These are phyloP conservation scores for Leptinotarsa rubiginosa DNA, from an alignment of 2,888 invertebrate species.

Conservation along the genomic window DNA sequence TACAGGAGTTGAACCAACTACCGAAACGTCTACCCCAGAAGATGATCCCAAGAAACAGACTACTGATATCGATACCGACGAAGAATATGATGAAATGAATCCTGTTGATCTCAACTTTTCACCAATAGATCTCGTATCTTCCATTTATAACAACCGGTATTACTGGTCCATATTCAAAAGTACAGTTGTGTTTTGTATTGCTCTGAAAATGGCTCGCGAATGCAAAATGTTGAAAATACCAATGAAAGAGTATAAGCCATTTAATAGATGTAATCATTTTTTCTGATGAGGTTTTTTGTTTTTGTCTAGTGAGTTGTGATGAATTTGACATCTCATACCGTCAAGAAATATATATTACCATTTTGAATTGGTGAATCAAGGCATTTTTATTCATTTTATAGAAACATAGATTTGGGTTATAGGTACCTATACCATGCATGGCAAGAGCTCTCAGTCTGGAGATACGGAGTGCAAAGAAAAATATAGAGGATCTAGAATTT, in stretches of 20 bases:
- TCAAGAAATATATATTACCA: not conserved
- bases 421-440: no score
- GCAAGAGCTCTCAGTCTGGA: no score
- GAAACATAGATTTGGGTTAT: no score
- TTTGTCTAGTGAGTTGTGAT: no score
- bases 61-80: not conserved
- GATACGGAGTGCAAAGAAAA: no score
- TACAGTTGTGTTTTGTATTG: constrained; percentile 48
- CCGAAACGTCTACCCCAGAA: constrained; percentile 17
- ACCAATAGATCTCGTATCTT: constrained; percentile 27
- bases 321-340: not conserved
- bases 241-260: constrained; percentile 52
- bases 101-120: constrained; percentile 24
- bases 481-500: no score
- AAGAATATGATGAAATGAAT: constrained; percentile 9
- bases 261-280: constrained; percentile 38
- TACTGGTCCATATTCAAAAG: constrained; percentile 49
- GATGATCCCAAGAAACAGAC: constrained; percentile 9
- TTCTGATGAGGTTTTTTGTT: not conserved
- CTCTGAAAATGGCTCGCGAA: constrained; percentile 52
- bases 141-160: constrained; percentile 43
- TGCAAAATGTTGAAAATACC: constrained; percentile 51
- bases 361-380: not conserved
- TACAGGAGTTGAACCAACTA: constrained; percentile 10
- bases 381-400: no score